These are phyloP conservation scores for Diorhabda elongata DNA, from an alignment of 1,140 invertebrate genomes.

Conservation along the genomic window DNA sequence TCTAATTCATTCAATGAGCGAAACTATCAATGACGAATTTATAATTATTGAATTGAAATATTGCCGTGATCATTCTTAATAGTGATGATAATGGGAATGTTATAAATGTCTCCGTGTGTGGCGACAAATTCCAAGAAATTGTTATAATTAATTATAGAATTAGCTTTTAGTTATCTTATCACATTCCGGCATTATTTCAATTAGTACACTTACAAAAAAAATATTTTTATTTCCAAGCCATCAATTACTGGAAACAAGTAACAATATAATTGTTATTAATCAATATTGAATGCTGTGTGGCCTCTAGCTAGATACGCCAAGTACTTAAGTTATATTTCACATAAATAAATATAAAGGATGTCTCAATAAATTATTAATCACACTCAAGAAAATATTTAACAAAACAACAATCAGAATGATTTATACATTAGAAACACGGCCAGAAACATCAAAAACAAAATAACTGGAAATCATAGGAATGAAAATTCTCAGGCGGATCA, in stretches of 20 bases:
- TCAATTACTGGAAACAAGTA: conserved; percentile 4
- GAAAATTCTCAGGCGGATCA: too few species aligned
- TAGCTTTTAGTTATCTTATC: conserved; percentile 18
- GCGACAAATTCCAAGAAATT: conserved; percentile 19
- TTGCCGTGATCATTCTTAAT: not conserved
- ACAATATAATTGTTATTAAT: conserved; percentile 13
- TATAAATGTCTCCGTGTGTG: conserved; percentile 12
- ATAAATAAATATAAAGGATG: too few species aligned
- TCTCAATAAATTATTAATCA: too few species aligned
- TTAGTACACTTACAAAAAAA: conserved; percentile 19
- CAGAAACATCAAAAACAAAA: too few species aligned
- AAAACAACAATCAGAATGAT: too few species aligned
- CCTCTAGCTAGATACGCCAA: not conserved
- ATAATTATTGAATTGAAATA: too few species aligned
- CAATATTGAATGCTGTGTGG: not conserved
- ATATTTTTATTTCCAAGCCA: conserved; percentile 13
- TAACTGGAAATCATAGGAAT: too few species aligned
- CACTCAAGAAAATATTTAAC: too few species aligned
- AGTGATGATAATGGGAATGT: not conserved
- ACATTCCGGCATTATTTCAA: conserved; percentile 16
- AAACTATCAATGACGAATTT: too few species aligned
- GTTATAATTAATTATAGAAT: conserved; percentile 22
- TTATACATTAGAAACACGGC: too few species aligned
- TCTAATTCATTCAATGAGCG: too few species aligned
- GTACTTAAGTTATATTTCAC: too few species aligned